phyloP scores from a whole-genome alignment of 1,140 invertebrate species.

The Rhizoglyphus robini region DNA sequence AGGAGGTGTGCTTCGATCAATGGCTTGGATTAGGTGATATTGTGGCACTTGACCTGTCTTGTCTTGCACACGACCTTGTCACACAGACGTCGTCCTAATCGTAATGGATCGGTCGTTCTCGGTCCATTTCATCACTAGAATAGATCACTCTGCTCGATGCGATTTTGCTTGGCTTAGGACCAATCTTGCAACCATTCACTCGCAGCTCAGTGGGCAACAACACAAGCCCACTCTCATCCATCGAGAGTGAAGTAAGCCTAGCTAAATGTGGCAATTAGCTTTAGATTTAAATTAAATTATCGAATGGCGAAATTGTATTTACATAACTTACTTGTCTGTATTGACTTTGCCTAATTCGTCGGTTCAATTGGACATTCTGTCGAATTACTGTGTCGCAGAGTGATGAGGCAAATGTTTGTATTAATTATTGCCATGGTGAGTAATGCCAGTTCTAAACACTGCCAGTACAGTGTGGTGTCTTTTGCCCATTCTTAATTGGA shows the following conservation, averaged over 20 bases:
- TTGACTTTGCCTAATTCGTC: neutral
- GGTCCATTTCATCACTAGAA: neutral
- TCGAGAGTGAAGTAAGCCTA: too few relatives aligned
- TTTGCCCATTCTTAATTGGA: neutral
- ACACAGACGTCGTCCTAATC: neutral
- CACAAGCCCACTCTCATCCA: too few relatives aligned
- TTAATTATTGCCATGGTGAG: constrained; percentile 14
- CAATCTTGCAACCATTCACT: too few relatives aligned
- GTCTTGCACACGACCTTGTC: constrained; percentile 12
- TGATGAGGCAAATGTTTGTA: constrained; percentile 1
- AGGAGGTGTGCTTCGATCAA: neutral
- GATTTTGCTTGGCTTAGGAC: too few relatives aligned
- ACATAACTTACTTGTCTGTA: neutral
- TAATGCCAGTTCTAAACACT: too few relatives aligned
- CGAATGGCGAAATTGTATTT: constrained; percentile 8
- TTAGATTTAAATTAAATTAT: too few relatives aligned
- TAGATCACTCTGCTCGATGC: too few relatives aligned
- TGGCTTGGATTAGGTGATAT: neutral
- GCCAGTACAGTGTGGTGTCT: neutral
- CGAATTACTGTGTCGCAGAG: neutral
- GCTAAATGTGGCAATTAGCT: too few relatives aligned
- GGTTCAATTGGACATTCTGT: neutral
- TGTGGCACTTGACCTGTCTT: too few relatives aligned
- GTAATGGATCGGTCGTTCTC: neutral
- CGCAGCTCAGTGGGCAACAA: too few relatives aligned